A percentile compares a stretch with the other conserved stretches of the same genome.
phyloP scores from a whole-genome alignment of 2,888 invertebrate genomes.

The Apamea anceps region DNA sequence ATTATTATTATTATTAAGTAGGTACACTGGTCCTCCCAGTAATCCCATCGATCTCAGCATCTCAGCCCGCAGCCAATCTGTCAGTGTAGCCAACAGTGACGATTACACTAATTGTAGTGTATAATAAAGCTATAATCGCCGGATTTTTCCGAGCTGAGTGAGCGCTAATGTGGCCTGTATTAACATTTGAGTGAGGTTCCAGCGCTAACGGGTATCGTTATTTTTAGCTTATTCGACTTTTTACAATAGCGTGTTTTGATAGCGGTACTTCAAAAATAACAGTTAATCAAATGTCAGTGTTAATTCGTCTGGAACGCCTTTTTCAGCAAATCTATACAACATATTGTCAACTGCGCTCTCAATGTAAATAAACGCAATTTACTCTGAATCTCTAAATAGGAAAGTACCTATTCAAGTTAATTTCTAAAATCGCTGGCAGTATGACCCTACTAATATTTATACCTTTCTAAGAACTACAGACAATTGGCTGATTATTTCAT shows the following conservation, averaged over 20 bases:
- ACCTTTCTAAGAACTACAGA: conserved; percentile 7
- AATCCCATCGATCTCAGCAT: conserved; percentile 12
- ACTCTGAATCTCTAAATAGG: neutral
- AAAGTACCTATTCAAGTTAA: neutral
- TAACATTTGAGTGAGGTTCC: conserved; percentile 70
- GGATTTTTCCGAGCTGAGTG: conserved; percentile 80
- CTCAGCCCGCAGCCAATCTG: conserved; percentile 47
- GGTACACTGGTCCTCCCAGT: neutral
- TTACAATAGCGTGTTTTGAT: neutral
- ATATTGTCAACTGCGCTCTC: neutral
- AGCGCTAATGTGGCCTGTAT: conserved; percentile 79
- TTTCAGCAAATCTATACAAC: neutral
- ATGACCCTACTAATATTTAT: conserved; percentile 1
- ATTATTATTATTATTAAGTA: too few relatives aligned
- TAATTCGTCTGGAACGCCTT: neutral
- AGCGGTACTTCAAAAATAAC: neutral
- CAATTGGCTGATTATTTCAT: conserved; percentile 39
- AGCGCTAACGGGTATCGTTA: conserved; percentile 6
- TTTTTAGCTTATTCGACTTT: neutral
- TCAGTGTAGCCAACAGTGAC: conserved; percentile 65
- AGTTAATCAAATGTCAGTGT: neutral
- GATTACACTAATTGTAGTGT: conserved; percentile 81
- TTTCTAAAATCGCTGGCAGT: conserved; percentile 22
- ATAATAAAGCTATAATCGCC: conserved; percentile 85
- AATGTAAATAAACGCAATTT: neutral